Evolutionary conservation across 1,140 invertebrate species (phyloP), one percentile per base, ranked within the genome.

Genomic region (Teleopsis dalmanni): DNA sequence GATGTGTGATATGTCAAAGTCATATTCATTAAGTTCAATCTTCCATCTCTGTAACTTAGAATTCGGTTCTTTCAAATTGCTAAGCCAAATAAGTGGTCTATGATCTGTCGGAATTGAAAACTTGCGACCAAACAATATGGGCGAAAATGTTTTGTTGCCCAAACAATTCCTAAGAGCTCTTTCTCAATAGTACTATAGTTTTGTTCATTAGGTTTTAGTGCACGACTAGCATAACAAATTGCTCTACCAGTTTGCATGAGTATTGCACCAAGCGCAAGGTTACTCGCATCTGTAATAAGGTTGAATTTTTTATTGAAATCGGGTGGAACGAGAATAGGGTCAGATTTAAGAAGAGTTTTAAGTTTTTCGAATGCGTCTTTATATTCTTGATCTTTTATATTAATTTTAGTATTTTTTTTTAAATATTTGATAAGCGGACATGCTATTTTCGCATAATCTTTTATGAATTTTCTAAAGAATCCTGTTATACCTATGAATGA

Each of bases 31-130:
- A 16, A 72, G 36, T 51, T 59, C 54, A 1, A 71, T 46, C 34
- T 57, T 40, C 63, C 62, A 71, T 26, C 62, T 19, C 3, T 58
- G 25, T 4, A 72, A 48, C 43, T 56, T 49, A 14, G 52, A 57
- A 13, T 40, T 47, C 0, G 60, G 61, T 37, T 76, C 68, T 57
- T 73, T 77, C 1, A 69, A 57, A 13, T 64, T 65, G 26, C 66
- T 62, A 16, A 80, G 53, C 71, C 72, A 79, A 33, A 51, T 51
- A n/a, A 80, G 56, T 0, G 73, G 70, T 49, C 57, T 58, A 47
- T 79, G 76, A 46, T 81, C 77, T 0, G 75, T 78, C 5, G 72
- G 36, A 0, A 78, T 58, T 9, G 33, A 66, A 50, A 80, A 78
- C 44, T 71, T 59, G 16, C 50, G 58, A 7, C 72, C 72, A 43